A percentile compares a stretch with the other conserved stretches of the same genome.
Conservation (phyloP, 2,888 invertebrate genomes). For the Amblyjoppa fuscipennis region DNA sequence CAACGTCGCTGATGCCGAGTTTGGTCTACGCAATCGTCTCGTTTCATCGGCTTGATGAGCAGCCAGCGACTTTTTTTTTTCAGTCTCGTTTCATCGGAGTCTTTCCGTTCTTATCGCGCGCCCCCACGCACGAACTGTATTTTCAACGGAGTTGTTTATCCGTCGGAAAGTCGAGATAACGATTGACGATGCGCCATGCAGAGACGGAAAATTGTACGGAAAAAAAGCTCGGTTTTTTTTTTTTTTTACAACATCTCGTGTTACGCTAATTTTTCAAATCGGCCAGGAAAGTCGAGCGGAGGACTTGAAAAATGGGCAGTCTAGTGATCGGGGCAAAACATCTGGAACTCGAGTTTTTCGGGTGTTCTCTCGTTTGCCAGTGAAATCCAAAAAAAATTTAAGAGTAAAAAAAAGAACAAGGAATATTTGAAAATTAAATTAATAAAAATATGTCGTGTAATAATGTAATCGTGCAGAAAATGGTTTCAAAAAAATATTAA, state of each 20-base stretch:
- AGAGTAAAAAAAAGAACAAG: not conserved
- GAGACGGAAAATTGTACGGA: slow-evolving; percentile 9
- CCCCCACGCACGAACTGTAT: slow-evolving; percentile 9
- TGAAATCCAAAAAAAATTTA: not conserved
- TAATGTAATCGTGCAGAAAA: too few species aligned
- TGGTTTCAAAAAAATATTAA: too few species aligned
- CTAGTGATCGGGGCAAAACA: slow-evolving; percentile 18
- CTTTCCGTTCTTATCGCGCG: slow-evolving; percentile 27
- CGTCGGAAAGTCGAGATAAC: slow-evolving; percentile 27
- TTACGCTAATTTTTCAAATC: slow-evolving; percentile 40
- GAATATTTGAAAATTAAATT: not conserved
- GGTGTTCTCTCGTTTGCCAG: not conserved
- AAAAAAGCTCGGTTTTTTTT: slow-evolving; percentile 13
- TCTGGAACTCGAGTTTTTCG: slow-evolving; percentile 1
- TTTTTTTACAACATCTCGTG: slow-evolving; percentile 5
- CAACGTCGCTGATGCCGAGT: not conserved
- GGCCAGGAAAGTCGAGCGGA: not conserved
- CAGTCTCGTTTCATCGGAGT: slow-evolving; percentile 15
- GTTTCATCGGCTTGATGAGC: slow-evolving; percentile 32
- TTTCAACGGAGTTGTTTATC: slow-evolving; percentile 40
- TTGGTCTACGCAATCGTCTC: slow-evolving; percentile 3
- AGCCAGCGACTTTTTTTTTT: slow-evolving; percentile 12
- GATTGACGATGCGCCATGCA: not conserved
- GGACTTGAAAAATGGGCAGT: slow-evolving; percentile 20
- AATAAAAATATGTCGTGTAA: not conserved